Evolutionary conservation across 2,888 invertebrate genomes (phyloP).

Genomic region (Drosophila pseudotalamancana): DNA sequence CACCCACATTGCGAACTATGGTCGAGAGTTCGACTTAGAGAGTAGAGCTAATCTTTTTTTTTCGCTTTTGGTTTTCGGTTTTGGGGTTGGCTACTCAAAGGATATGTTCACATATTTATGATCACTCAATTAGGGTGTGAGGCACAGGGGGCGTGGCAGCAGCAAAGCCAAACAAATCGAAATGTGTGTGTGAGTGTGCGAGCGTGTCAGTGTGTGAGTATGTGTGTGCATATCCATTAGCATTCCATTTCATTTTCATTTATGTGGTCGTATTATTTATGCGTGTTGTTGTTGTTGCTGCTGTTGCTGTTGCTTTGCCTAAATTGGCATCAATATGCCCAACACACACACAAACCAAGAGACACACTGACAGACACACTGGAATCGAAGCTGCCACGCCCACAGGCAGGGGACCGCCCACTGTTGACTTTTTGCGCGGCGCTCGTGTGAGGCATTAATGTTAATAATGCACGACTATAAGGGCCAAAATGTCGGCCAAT

Average conservation of each 20-base stretch:
- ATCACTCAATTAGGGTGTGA: constrained; percentile 60
- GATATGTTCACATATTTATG: constrained; percentile 65
- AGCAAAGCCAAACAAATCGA: constrained; percentile 12
- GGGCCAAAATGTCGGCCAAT: constrained; percentile 58
- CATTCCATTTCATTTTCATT: constrained; percentile 52
- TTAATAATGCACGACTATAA: constrained; percentile 63
- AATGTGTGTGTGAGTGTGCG: constrained; percentile 14
- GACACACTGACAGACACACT: background rate
- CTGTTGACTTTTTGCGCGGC: constrained; percentile 36
- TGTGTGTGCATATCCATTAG: constrained; percentile 50
- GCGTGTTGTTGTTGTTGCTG: constrained; percentile 39
- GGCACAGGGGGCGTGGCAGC: constrained; percentile 8
- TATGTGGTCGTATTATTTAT: constrained; percentile 67
- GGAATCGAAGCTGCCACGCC: constrained; percentile 32
- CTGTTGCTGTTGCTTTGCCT: constrained; percentile 37
- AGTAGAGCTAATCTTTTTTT: constrained; percentile 39
- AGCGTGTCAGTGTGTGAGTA: no score
- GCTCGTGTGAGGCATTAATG: constrained; percentile 70
- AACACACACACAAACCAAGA: no score
- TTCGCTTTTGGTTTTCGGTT: no score
- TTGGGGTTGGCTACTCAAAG: constrained; percentile 14
- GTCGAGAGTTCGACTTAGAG: background rate
- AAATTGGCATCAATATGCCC: constrained; percentile 61
- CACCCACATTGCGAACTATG: constrained; percentile 19
- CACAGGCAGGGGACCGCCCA: no score